Percentiles rank a stretch among this genome's conserved stretches.
Conservation (phyloP, 2,888 invertebrate genomes). For the Diachrysia chrysitis region DNA sequence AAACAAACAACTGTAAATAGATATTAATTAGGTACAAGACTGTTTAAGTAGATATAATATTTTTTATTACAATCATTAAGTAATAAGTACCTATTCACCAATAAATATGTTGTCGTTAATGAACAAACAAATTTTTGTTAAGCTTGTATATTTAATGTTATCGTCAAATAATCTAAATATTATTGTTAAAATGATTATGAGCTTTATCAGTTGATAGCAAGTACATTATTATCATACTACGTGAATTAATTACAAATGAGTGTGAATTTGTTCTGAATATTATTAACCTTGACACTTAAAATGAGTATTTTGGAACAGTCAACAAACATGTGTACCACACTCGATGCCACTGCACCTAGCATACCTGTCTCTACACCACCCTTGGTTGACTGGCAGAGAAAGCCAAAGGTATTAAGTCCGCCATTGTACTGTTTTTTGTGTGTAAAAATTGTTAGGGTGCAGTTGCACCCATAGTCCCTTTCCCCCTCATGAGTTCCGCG, state of each 20-base stretch:
- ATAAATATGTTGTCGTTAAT: background rate
- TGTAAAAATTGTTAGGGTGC: no score
- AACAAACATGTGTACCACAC: no score
- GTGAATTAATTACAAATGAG: background rate
- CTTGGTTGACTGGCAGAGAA: no score
- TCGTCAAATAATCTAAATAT: background rate
- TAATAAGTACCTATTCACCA: background rate
- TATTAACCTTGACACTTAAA: no score
- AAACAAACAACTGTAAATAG: background rate
- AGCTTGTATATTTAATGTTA: background rate
- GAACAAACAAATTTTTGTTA: background rate
- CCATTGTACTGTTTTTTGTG: no score
- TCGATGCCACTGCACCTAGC: no score
- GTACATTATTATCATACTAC: conserved; percentile 8
- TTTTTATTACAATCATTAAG: no score
- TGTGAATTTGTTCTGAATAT: background rate
- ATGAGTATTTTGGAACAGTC: background rate
- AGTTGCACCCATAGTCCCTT: no score
- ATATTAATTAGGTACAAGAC: background rate
- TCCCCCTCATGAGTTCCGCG: no score
- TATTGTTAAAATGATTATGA: background rate
- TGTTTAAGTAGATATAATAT: background rate
- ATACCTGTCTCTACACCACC: no score
- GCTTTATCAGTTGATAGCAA: background rate
- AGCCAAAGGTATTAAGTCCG: no score